A percentile compares a stretch with the other conserved stretches of the same genome.
Evolutionary conservation across 2,888 invertebrate genomes (phyloP).

Genomic region (Eucera pruinosa): DNA sequence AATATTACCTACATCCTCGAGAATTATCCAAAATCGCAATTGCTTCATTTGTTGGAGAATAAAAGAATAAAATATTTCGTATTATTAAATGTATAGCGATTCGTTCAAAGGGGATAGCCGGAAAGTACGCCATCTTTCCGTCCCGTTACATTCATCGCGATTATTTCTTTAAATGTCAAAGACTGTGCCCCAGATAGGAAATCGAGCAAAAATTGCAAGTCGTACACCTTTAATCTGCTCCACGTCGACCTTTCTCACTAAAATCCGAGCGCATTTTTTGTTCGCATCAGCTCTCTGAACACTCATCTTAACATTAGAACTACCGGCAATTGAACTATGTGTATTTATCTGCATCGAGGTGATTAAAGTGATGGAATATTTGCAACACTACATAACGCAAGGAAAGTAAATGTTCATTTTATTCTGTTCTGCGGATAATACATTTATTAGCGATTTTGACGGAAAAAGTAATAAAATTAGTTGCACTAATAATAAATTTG

Average conservation of each 20-base stretch:
- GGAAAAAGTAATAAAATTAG: too few relatives aligned
- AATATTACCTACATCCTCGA: neutral
- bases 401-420: too few relatives aligned
- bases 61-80: neutral
- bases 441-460: too few relatives aligned
- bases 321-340: too few relatives aligned
- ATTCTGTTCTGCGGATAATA: too few relatives aligned
- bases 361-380: too few relatives aligned
- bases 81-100: constrained; percentile 9
- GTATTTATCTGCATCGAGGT: too few relatives aligned
- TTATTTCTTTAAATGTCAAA: constrained; percentile 49
- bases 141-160: constrained; percentile 1
- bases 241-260: neutral
- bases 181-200: constrained; percentile 31
- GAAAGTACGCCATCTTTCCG: neutral
- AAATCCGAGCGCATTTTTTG: constrained; percentile 14
- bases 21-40: neutral
- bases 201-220: constrained; percentile 50
- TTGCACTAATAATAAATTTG: too few relatives aligned
- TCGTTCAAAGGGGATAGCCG: neutral
- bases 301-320: constrained; percentile 35
- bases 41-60: neutral
- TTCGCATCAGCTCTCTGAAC: constrained; percentile 27
- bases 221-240: constrained; percentile 41
- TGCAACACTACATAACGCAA: too few relatives aligned